Conservation (phyloP, 2,888 invertebrate species). For the Linyphia triangularis region DNA sequence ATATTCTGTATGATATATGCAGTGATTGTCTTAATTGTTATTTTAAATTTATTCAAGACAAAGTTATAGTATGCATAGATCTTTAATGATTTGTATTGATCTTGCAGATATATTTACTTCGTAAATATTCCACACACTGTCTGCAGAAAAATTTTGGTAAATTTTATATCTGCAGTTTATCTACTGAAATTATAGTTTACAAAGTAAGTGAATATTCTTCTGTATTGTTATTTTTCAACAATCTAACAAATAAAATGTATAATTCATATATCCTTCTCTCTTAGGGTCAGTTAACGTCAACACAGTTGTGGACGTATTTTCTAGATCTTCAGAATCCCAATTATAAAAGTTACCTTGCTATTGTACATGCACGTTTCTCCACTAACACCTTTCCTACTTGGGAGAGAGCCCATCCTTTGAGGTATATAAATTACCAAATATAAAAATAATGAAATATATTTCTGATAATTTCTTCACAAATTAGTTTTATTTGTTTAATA, state of each 20-base stretch:
- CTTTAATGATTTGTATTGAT: too few species aligned
- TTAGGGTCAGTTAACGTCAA: constrained; percentile 93
- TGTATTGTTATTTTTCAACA: background rate
- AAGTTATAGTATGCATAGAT: too few species aligned
- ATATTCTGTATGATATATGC: too few species aligned
- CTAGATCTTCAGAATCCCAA: constrained; percentile 82
- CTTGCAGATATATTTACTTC: constrained; percentile 90
- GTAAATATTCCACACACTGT: constrained; percentile 95
- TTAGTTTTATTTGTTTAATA: background rate
- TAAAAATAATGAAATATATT: background rate
- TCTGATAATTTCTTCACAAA: background rate
- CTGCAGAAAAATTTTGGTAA: constrained; percentile 87
- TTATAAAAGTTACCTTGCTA: constrained; percentile 95
- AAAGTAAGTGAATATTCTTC: constrained; percentile 83
- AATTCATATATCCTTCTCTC: background rate
- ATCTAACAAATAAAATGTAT: background rate
- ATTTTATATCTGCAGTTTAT: constrained; percentile 98
- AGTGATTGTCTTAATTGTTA: too few species aligned
- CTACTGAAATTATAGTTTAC: constrained; percentile 93
- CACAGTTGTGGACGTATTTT: constrained; percentile 93
- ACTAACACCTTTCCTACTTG: constrained; percentile 99
- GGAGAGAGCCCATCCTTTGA: constrained; percentile 98
- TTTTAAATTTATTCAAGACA: too few species aligned
- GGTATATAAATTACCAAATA: constrained; percentile 84
- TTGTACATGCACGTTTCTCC: constrained; percentile 98